Evolutionary conservation across 2,888 invertebrate genomes (phyloP), one percentile per base, ranked within the genome.

Genomic region (Leptopilina myrica): DNA sequence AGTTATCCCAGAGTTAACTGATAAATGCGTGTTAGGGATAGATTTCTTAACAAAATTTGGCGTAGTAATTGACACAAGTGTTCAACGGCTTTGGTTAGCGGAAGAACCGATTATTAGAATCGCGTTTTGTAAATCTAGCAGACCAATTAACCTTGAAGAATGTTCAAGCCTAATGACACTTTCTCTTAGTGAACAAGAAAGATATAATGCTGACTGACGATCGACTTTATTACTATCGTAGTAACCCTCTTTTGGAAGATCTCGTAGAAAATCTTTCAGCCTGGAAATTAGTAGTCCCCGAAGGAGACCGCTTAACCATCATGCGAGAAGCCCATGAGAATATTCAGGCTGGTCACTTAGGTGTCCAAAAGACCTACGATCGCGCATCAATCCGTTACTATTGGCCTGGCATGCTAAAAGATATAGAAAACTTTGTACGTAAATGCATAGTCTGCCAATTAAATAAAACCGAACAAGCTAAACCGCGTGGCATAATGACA

Each of bases 11-110:
- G 20, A 12, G 6, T 12, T 67, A 0, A 8, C 46, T n/a, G 67
- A 67, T 15, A 11, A 40, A 11, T 67, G 43, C 77, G 81, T 1
- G 0, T n/a, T 67, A 4, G 67, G 20, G 8, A 67, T 67, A 15
- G 46, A 67, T 15, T 67, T 67, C 15, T 15, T 7, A 5, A 15
- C 15, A 1, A 1, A 5, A 1, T 67, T 67, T 2, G 67, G 46
- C 11, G 20, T 67, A 3, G 67, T 49, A 11, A 67, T 49, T 15
- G 20, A 67, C n/a, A 7, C 12, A 5, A 15, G 20, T 1, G 12
- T 46, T 4, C 67, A 14, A 20, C 26, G 49, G 5, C 7, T 69
- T 14, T 69, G 53, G 49, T 2, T 53, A 14, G 53, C 53, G 12
- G 69, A 69, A 12, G 12, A 69, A 20, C 26, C 49, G 20, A 69